These are phyloP conservation scores for Acromyrmex charruanus DNA, from an alignment of 1,140 invertebrate genomes.

Conservation along the genomic window DNA sequence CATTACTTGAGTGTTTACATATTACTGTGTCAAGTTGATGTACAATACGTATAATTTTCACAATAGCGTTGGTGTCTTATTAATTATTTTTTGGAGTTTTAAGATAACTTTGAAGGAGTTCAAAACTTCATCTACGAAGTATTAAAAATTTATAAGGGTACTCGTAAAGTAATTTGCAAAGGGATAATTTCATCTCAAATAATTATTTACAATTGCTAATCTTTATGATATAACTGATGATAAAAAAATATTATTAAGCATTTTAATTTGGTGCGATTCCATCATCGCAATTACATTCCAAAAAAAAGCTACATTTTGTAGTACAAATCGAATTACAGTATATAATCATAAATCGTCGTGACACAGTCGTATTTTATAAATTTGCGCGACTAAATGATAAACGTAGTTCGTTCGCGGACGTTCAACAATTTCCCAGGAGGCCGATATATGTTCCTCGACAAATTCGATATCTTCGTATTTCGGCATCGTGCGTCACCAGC, in stretches of 20 bases:
- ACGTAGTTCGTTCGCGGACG: slow-evolving; percentile 18
- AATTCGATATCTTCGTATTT: slow-evolving; percentile 58
- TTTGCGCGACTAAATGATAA: slow-evolving; percentile 42
- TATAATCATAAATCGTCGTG: slow-evolving; percentile 36
- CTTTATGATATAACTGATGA: not conserved
- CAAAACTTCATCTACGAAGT: slow-evolving; percentile 23
- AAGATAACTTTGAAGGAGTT: not conserved
- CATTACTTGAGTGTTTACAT: slow-evolving; percentile 12
- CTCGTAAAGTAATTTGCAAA: not conserved
- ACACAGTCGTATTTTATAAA: slow-evolving; percentile 39
- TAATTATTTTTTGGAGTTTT: slow-evolving; percentile 31
- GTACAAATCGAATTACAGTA: not conserved
- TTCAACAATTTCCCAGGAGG: slow-evolving; percentile 48
- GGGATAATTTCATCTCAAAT: not conserved
- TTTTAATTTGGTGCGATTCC: not conserved
- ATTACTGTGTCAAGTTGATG: slow-evolving; percentile 30
- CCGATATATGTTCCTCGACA: slow-evolving; percentile 28
- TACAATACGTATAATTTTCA: not conserved
- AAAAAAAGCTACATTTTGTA: not conserved
- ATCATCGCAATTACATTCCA: not conserved
- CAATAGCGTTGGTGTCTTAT: slow-evolving; percentile 6
- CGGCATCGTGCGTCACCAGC: slow-evolving; percentile 25
- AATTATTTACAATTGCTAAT: not conserved
- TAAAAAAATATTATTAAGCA: not conserved
- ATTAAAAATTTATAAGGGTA: slow-evolving; percentile 14